These are phyloP conservation scores for Hippopotamus amphibius DNA, from an alignment of 2,113 vertebrate species.

Conservation along the genomic window DNA sequence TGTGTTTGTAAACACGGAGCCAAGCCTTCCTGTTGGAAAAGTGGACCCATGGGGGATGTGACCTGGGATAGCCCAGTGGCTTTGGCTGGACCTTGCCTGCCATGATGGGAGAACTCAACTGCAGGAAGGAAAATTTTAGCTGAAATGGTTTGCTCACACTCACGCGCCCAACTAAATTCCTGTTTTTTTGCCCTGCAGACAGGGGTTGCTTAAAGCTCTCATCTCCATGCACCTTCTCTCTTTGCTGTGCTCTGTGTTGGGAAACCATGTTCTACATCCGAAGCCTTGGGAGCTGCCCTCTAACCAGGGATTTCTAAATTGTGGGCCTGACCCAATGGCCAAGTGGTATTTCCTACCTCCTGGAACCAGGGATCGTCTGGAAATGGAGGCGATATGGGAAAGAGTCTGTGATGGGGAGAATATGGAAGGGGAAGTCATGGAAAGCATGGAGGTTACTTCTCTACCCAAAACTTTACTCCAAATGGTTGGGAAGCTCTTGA, in stretches of 20 bases:
- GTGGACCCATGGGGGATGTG: neutral
- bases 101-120: neutral
- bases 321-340: neutral
- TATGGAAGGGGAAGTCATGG: neutral
- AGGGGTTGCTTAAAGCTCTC: neutral
- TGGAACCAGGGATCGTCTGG: neutral
- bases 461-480: neutral
- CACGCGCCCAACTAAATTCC: neutral
- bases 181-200: neutral
- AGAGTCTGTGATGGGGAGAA: neutral
- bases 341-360: neutral
- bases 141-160: neutral
- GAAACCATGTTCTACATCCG: neutral
- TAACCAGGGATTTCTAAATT: neutral
- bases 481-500: neutral
- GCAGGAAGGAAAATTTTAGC: neutral
- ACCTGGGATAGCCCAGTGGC: neutral
- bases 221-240: neutral
- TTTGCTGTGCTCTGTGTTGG: neutral
- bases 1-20: neutral
- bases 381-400: neutral
- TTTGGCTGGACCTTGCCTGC: neutral
- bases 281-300: neutral
- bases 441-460: neutral
- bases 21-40: neutral